Evolutionary conservation across 1,140 invertebrate genomes (phyloP).

Genomic region (Diabrotica virgifera): DNA sequence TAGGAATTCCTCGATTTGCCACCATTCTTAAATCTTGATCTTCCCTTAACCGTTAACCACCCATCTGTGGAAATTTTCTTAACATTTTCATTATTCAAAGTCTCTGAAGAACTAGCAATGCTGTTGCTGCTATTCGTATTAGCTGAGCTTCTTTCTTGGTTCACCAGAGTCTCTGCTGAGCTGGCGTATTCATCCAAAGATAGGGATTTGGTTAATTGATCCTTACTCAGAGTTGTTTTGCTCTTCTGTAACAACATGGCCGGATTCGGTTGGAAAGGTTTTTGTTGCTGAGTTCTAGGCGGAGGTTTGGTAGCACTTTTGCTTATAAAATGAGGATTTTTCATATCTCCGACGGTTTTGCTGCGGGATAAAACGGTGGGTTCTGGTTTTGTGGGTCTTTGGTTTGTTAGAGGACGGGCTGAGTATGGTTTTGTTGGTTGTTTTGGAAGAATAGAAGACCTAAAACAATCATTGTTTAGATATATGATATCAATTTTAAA

Average conservation of each 20-base stretch:
- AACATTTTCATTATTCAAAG: constrained; percentile 52
- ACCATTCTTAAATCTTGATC: constrained; percentile 51
- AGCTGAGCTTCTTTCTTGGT: constrained; percentile 53
- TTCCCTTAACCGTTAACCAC: constrained; percentile 64
- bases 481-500: too few relatives aligned
- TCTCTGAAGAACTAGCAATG: constrained; percentile 57
- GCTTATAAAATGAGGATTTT: background rate
- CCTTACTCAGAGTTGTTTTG: constrained; percentile 34
- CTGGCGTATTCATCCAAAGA: constrained; percentile 44
- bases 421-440: background rate
- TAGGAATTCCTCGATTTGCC: constrained; percentile 42
- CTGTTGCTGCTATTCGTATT: constrained; percentile 52
- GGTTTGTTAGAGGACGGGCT: constrained; percentile 24
- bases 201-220: constrained; percentile 33
- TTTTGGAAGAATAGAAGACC: background rate
- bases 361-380: constrained; percentile 49
- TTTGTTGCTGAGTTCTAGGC: background rate
- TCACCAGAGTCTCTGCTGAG: constrained; percentile 55
- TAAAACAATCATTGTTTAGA: background rate
- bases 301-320: constrained; percentile 7
- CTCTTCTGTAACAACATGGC: constrained; percentile 30
- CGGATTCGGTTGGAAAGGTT: constrained; percentile 5
- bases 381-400: background rate
- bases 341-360: constrained; percentile 51
- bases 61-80: constrained; percentile 58